phyloP scores from a whole-genome alignment of 2,888 invertebrate species.

The Ophion costatus region DNA sequence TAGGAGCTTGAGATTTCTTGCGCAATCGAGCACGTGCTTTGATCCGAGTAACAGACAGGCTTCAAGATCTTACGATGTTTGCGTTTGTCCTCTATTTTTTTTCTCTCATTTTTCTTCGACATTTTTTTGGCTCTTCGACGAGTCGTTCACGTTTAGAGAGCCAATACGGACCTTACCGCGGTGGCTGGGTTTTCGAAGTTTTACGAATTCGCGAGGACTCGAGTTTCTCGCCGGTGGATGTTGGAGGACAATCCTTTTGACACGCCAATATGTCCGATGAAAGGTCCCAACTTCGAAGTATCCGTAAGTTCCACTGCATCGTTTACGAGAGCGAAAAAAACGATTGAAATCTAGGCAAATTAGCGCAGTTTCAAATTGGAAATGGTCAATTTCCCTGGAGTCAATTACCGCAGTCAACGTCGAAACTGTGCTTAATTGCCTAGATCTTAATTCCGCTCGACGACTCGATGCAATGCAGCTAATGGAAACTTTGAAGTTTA shows the following conservation, averaged over 20 bases:
- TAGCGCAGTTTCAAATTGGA: neutral
- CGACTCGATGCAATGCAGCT: no score
- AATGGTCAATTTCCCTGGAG: no score
- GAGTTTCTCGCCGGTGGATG: neutral
- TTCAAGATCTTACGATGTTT: conserved; percentile 32
- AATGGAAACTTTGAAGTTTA: no score
- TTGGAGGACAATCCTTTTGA: no score
- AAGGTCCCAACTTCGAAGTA: neutral
- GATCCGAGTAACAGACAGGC: conserved; percentile 13
- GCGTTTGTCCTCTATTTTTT: conserved; percentile 40
- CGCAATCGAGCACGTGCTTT: conserved; percentile 81
- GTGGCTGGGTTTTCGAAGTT: neutral
- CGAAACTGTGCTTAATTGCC: no score
- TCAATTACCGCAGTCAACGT: no score
- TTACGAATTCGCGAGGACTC: neutral
- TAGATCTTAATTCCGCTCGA: no score
- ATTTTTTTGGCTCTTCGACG: conserved; percentile 29
- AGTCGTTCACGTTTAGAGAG: neutral
- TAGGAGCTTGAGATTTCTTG: conserved; percentile 75
- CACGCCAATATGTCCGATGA: neutral
- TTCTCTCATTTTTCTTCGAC: conserved; percentile 40
- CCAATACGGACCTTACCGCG: neutral
- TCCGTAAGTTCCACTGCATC: neutral
- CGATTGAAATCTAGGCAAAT: neutral
- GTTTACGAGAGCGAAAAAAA: neutral